phyloP scores from a whole-genome alignment of 2,113 vertebrate species.

The Coturnix japonica region DNA sequence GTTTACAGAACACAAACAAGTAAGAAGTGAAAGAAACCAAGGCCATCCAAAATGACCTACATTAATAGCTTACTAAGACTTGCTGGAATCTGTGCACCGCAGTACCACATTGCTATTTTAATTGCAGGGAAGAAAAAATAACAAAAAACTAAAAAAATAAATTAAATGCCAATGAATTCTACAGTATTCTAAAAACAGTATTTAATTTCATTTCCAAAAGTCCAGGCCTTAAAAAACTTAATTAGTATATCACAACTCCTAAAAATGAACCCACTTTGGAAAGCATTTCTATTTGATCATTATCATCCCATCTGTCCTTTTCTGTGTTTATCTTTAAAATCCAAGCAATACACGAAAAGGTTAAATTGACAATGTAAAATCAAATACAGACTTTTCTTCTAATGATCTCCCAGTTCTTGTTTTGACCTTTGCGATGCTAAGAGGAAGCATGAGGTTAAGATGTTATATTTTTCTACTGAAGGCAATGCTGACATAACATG shows the following conservation, averaged over 20 bases:
- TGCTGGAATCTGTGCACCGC: neutral
- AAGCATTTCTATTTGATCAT: conserved; percentile 20
- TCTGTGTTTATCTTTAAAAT: conserved; percentile 9
- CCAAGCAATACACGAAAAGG: conserved; percentile 29
- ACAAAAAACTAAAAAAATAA: conserved; percentile 6
- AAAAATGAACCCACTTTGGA: conserved; percentile 33
- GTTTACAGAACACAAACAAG: neutral
- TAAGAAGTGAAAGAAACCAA: neutral
- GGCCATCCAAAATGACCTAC: neutral
- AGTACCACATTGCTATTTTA: neutral
- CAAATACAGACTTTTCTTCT: neutral
- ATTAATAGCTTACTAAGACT: neutral
- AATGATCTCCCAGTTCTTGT: neutral
- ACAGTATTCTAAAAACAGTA: conserved; percentile 17
- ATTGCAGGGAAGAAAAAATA: neutral
- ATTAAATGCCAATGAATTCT: conserved; percentile 43
- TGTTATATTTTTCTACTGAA: neutral
- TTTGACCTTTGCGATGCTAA: neutral
- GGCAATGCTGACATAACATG: neutral
- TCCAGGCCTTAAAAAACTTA: conserved; percentile 45
- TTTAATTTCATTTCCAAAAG: conserved; percentile 23
- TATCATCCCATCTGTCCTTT: conserved; percentile 60
- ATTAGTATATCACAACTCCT: conserved; percentile 44
- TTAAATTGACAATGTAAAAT: conserved; percentile 34
- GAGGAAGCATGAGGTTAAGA: conserved; percentile 3